phyloP scores from a whole-genome alignment of 2,888 invertebrate species.

The Adela reaumurella region DNA sequence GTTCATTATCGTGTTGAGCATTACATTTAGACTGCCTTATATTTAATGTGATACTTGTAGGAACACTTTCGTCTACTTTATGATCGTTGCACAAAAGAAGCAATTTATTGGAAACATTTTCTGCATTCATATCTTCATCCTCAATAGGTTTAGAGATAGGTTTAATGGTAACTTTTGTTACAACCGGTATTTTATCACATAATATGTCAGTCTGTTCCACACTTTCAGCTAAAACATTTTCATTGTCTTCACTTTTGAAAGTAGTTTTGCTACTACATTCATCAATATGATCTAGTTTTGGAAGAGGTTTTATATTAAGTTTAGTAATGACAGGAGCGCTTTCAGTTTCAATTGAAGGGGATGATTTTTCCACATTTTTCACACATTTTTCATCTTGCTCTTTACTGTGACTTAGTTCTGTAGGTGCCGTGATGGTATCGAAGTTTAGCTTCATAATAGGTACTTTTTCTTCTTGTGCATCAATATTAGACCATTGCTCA shows the following conservation, averaged over 20 bases:
- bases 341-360: neutral
- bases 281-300: conserved; percentile 13
- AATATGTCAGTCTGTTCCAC: neutral
- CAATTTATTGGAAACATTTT: too few relatives aligned
- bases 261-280: conserved; percentile 17
- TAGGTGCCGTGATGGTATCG: neutral
- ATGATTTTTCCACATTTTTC: neutral
- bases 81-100: too few relatives aligned
- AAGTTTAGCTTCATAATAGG: neutral
- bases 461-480: neutral
- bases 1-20: too few relatives aligned
- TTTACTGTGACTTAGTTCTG: neutral
- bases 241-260: conserved; percentile 20
- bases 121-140: conserved; percentile 25
- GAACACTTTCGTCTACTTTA: too few relatives aligned
- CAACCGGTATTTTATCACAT: conserved; percentile 24
- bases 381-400: neutral
- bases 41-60: too few relatives aligned
- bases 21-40: too few relatives aligned
- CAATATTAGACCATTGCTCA: neutral
- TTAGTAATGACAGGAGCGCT: conserved; percentile 3
- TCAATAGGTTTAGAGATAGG: conserved; percentile 46
- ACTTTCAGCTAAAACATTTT: conserved; percentile 9
- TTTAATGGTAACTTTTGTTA: conserved; percentile 48
- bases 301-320: conserved; percentile 18